phyloP scores from a whole-genome alignment of 2,888 invertebrate genomes.

The Yponomeuta evonymella region DNA sequence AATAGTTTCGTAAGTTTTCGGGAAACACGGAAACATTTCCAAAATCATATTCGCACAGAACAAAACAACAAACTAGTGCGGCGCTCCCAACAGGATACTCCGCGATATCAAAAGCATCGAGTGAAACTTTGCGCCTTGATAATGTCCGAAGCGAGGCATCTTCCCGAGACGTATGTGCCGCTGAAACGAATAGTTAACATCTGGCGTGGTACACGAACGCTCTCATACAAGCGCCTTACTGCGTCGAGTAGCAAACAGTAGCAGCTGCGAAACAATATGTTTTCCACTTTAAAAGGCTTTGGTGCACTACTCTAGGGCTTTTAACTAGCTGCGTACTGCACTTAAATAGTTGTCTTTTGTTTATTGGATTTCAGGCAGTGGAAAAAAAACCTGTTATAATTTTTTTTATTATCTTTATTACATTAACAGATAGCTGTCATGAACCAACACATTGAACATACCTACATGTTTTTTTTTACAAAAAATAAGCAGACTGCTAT shows the following conservation, averaged over 20 bases:
- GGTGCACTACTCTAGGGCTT: conserved; percentile 9
- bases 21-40: background rate
- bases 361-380: no score
- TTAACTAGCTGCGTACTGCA: conserved; percentile 7
- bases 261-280: conserved; percentile 22
- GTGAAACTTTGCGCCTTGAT: conserved; percentile 7
- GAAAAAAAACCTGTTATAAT: no score
- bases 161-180: conserved; percentile 5
- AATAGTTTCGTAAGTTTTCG: background rate
- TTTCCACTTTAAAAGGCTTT: conserved; percentile 17
- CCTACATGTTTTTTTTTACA: no score
- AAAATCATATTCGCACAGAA: background rate
- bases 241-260: conserved; percentile 16
- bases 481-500: no score
- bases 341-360: background rate
- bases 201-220: conserved; percentile 10
- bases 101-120: conserved; percentile 5
- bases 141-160: conserved; percentile 10
- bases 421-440: no score
- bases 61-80: background rate
- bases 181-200: conserved; percentile 17
- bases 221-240: conserved; percentile 15
- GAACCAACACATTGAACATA: no score
- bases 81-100: background rate
- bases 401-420: no score